Evolutionary conservation across 2,888 invertebrate genomes (phyloP).

Genomic region (Blomia tropicalis): DNA sequence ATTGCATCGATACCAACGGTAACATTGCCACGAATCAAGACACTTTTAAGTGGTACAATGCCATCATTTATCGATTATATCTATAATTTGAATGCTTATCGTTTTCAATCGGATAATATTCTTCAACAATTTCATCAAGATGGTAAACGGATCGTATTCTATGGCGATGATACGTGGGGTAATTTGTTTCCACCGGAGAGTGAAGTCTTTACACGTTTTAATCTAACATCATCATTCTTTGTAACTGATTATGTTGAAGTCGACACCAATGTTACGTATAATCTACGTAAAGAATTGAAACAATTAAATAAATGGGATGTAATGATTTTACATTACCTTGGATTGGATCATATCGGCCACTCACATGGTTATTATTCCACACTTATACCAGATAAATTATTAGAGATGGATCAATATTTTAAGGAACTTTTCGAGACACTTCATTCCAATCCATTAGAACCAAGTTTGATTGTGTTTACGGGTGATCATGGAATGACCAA

Average conservation of each 20-base stretch:
- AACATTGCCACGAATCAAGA: slow-evolving; percentile 86
- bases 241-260: slow-evolving; percentile 83
- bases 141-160: slow-evolving; percentile 57
- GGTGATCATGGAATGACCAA: slow-evolving; percentile 97
- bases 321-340: slow-evolving; percentile 81
- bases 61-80: slow-evolving; percentile 82
- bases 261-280: slow-evolving; percentile 70
- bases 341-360: slow-evolving; percentile 94
- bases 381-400: slow-evolving; percentile 58
- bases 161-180: slow-evolving; percentile 92
- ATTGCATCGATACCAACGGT: slow-evolving; percentile 75
- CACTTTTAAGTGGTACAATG: slow-evolving; percentile 66
- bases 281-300: slow-evolving; percentile 48
- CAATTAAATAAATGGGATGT: slow-evolving; percentile 55
- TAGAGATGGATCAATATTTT: slow-evolving; percentile 78
- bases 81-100: slow-evolving; percentile 66
- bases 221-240: slow-evolving; percentile 76
- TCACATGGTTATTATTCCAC: slow-evolving; percentile 61
- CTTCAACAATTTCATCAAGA: slow-evolving; percentile 48
- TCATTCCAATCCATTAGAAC: slow-evolving; percentile 11
- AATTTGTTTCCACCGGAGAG: slow-evolving; percentile 53
- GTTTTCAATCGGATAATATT: slow-evolving; percentile 61
- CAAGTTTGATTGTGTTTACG: slow-evolving; percentile 51
- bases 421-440: slow-evolving; percentile 43
- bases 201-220: slow-evolving; percentile 48